Evolutionary conservation across 2,888 invertebrate species (phyloP).

Genomic region (Eubasilissa splendida): DNA sequence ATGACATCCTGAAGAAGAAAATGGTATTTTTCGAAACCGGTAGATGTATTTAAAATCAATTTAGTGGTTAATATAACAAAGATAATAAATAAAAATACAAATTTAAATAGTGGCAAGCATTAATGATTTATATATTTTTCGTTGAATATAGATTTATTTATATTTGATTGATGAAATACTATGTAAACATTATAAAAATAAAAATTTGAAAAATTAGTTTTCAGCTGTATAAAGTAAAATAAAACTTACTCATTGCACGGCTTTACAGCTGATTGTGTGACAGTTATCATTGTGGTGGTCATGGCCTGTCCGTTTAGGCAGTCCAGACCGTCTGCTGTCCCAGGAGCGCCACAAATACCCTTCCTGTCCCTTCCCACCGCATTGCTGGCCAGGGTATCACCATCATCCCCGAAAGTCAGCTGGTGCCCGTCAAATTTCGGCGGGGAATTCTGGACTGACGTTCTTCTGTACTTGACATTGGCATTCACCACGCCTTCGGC

Average conservation of each 20-base stretch:
- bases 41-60: no score
- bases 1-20: no score
- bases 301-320: slow-evolving; percentile 68
- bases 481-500: slow-evolving; percentile 68
- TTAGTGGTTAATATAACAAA: no score
- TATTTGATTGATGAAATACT: no score
- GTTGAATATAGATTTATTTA: no score
- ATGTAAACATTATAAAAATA: no score
- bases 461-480: slow-evolving; percentile 68
- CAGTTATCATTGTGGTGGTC: slow-evolving; percentile 69
- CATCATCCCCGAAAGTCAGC: slow-evolving; percentile 66
- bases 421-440: slow-evolving; percentile 66
- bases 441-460: slow-evolving; percentile 65
- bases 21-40: no score
- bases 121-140: no score
- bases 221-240: no score
- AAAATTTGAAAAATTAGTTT: no score
- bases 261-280: slow-evolving; percentile 69
- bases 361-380: slow-evolving; percentile 61
- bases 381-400: slow-evolving; percentile 54
- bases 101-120: no score
- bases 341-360: slow-evolving; percentile 58
- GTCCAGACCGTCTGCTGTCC: slow-evolving; percentile 62
- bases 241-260: slow-evolving; percentile 71
- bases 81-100: no score